These are phyloP conservation scores for Thera britannica DNA, from an alignment of 2,888 invertebrate genomes.

Conservation along the genomic window DNA sequence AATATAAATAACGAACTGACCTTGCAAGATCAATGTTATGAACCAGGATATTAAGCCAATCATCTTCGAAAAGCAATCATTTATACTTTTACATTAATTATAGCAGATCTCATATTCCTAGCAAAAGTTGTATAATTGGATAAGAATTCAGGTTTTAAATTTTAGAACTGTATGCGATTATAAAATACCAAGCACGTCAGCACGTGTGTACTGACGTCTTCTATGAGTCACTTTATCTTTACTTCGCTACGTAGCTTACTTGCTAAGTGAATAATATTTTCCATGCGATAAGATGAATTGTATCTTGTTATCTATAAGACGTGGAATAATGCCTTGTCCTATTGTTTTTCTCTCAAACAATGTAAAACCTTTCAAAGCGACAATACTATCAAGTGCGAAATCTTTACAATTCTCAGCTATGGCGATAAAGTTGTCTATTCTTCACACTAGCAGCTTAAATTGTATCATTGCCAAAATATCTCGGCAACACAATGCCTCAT, in stretches of 20 bases:
- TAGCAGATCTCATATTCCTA: conserved; percentile 39
- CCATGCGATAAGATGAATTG: conserved; percentile 41
- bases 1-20: conserved; percentile 37
- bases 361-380: conserved; percentile 16
- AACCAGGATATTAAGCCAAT: conserved; percentile 36
- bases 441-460: conserved; percentile 22
- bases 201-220: conserved; percentile 47
- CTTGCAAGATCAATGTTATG: conserved; percentile 37
- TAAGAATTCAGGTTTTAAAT: conserved; percentile 54
- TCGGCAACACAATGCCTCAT: conserved; percentile 38
- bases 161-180: conserved; percentile 36
- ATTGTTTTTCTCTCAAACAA: conserved; percentile 35
- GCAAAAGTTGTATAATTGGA: conserved; percentile 45
- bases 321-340: conserved; percentile 33
- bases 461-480: conserved; percentile 31
- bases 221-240: conserved; percentile 51
- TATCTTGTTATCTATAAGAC: conserved; percentile 34
- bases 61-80: conserved; percentile 25
- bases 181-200: conserved; percentile 44
- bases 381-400: conserved; percentile 40
- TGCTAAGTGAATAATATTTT: conserved; percentile 35
- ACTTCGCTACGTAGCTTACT: conserved; percentile 25
- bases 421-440: conserved; percentile 33
- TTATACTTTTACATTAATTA: conserved; percentile 28
- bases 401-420: conserved; percentile 34